Percentiles rank a stretch among this genome's conserved stretches.
These are phyloP conservation scores for Myotis vivesi DNA, from an alignment of 2,797 vertebrate genomes.

Conservation along the genomic window DNA sequence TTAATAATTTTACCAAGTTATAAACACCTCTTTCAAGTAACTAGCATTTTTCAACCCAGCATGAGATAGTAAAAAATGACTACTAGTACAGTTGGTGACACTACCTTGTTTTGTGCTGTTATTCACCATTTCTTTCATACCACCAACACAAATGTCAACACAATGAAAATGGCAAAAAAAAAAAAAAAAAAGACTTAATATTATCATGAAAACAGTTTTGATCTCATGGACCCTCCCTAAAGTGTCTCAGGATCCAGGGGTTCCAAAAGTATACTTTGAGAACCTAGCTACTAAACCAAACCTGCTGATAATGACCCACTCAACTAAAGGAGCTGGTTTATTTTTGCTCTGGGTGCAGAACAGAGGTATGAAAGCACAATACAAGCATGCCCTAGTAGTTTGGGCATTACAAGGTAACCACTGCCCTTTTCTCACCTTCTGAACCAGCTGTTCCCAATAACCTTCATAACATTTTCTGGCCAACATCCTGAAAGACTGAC, in stretches of 20 bases:
- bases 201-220: not conserved
- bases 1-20: not conserved
- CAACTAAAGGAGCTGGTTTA: conserved; percentile 69
- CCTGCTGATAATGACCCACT: conserved; percentile 61
- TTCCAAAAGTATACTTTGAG: not conserved
- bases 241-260: not conserved
- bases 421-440: conserved; percentile 67
- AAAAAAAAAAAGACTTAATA: not conserved
- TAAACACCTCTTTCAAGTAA: not conserved
- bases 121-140: not conserved
- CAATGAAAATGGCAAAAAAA: not conserved
- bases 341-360: conserved; percentile 73
- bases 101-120: not conserved
- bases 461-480: conserved; percentile 65
- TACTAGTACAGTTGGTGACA: not conserved
- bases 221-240: not conserved
- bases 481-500: conserved; percentile 71
- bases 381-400: conserved; percentile 60
- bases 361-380: conserved; percentile 71
- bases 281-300: conserved; percentile 45
- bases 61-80: not conserved
- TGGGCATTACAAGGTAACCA: conserved; percentile 61
- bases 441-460: conserved; percentile 73
- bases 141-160: not conserved
- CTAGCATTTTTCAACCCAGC: not conserved